These are phyloP conservation scores for Poecilus cupreus DNA, from an alignment of 2,888 invertebrate genomes.

Conservation along the genomic window DNA sequence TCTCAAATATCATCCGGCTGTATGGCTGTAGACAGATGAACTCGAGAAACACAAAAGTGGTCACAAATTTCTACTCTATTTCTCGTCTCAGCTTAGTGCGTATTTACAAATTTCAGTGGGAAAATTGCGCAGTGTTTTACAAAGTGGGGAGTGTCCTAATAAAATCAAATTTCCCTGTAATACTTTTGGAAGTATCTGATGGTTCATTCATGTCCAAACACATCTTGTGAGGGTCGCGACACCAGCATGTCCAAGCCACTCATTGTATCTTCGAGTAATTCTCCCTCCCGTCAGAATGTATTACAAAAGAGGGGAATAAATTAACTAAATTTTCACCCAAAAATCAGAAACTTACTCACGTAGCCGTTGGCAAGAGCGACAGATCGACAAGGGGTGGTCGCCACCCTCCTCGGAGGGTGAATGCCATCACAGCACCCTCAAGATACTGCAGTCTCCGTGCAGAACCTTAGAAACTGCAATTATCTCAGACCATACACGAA, in stretches of 20 bases:
- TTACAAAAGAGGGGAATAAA: slow-evolving; percentile 62
- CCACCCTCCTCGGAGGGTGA: slow-evolving; percentile 2
- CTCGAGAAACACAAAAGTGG: too few species aligned
- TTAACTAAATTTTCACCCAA: slow-evolving; percentile 63
- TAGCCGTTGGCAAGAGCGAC: slow-evolving; percentile 25
- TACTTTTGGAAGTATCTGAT: background rate
- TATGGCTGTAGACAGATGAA: too few species aligned
- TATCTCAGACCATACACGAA: background rate
- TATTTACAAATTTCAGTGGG: too few species aligned
- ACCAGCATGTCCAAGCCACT: slow-evolving; percentile 12
- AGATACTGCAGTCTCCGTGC: background rate
- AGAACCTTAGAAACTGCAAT: slow-evolving; percentile 27
- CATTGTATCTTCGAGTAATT: background rate
- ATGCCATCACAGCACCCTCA: slow-evolving; percentile 10
- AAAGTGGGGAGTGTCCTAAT: background rate
- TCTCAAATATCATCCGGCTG: too few species aligned
- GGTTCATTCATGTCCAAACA: slow-evolving; percentile 16
- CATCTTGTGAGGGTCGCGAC: background rate
- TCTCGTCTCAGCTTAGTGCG: too few species aligned
- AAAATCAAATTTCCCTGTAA: background rate
- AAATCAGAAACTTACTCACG: slow-evolving; percentile 61
- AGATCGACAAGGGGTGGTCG: background rate
- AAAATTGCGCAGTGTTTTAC: too few species aligned
- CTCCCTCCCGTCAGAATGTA: slow-evolving; percentile 60
- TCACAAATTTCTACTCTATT: too few species aligned